Conservation (phyloP, 2,888 invertebrate genomes). For the Rapana venosa region DNA sequence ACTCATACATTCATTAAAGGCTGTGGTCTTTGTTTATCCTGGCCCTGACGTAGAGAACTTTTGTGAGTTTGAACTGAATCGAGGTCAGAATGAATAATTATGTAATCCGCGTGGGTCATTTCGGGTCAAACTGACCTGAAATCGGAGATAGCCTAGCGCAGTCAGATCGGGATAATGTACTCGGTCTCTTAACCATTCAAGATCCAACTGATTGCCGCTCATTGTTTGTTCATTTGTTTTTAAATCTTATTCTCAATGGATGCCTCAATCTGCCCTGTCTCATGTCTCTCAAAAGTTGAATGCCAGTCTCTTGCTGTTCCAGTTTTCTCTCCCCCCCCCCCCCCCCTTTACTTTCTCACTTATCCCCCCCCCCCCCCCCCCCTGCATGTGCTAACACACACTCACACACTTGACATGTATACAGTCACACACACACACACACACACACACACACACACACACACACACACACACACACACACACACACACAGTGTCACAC, state of each 20-base stretch:
- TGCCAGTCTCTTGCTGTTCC: neutral
- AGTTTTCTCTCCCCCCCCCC: neutral
- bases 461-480: neutral
- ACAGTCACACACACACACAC: conserved; percentile 7
- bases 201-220: too few species aligned
- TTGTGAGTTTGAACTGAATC: too few species aligned
- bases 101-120: neutral
- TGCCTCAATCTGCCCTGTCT: neutral
- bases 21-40: too few species aligned
- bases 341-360: neutral
- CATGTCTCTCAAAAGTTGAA: neutral
- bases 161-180: too few species aligned
- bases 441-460: neutral
- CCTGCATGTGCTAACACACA: neutral
- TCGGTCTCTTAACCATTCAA: too few species aligned
- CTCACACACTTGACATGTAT: neutral
- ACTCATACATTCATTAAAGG: too few species aligned
- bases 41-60: too few species aligned
- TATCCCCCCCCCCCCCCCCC: neutral
- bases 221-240: too few species aligned
- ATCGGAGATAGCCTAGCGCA: neutral
- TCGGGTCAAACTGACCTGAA: conserved; percentile 18
- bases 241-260: neutral
- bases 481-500: neutral
- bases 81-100: too few species aligned